These are phyloP conservation scores for Sarcophaga variegata DNA, from an alignment of 2,888 invertebrate genomes.

Conservation along the genomic window DNA sequence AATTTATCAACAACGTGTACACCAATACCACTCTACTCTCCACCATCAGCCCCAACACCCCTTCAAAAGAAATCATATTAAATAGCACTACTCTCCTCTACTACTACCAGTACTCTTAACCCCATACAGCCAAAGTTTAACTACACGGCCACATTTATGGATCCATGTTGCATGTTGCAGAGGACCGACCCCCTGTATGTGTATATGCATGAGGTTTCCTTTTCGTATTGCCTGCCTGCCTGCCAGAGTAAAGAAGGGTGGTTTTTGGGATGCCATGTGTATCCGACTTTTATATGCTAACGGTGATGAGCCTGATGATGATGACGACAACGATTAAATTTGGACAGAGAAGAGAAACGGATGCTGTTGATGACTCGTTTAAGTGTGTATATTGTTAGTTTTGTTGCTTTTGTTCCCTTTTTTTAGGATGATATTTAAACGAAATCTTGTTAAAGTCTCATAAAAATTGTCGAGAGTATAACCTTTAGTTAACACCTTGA, in stretches of 20 bases:
- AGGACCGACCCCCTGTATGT: constrained; percentile 28
- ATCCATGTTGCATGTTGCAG: neutral
- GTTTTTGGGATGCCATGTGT: neutral
- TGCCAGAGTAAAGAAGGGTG: neutral
- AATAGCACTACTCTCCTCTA: no score
- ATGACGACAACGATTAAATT: constrained; percentile 52
- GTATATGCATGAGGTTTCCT: constrained; percentile 32
- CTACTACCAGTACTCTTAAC: no score
- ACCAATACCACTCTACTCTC: no score
- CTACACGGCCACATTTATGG: constrained; percentile 45
- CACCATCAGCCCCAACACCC: no score
- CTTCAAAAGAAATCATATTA: no score
- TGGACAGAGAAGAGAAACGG: constrained; percentile 41
- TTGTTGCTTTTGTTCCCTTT: neutral
- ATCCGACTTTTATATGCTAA: neutral
- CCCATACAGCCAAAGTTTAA: neutral
- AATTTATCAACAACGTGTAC: no score
- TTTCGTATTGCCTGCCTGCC: neutral
- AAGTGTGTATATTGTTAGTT: constrained; percentile 45
- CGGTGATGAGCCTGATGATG: constrained; percentile 16
- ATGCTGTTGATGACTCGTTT: constrained; percentile 67
- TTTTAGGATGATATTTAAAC: constrained; percentile 51
- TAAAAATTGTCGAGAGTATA: constrained; percentile 49
- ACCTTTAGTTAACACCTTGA: constrained; percentile 57
- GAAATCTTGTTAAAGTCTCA: constrained; percentile 58